Evolutionary conservation across 2,797 vertebrate genomes (phyloP), one percentile per base, ranked within the genome.

Genomic region (Columba guinea): DNA sequence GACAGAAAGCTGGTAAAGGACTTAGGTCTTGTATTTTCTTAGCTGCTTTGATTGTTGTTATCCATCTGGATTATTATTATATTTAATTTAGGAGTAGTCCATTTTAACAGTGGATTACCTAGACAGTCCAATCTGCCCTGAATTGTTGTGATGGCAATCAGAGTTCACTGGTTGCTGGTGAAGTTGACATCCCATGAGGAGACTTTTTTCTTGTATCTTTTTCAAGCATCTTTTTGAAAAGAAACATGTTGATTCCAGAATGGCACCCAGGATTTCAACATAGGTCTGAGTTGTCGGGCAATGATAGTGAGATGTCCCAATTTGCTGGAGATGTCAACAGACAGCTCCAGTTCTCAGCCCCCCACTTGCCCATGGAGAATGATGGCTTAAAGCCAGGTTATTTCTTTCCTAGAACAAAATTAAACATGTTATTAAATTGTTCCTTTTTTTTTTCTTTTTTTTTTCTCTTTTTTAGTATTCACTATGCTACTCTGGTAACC

Each of bases 261-360:
- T 3, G 24, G 22, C 7, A 48, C 8, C 19, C 85, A 35, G 30
- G 14, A 65, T 65, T 67, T 71, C 52, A 58, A 8, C 13, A 22
- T 37, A 60, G 39, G 22, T n/a, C 51, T 68, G 10, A 15, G 10
- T 21, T 10, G 18, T 75, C 58, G 68, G 35, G 26, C 74, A 64
- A n/a, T 7, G 32, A 7, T 5, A 62, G 37, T 37, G 32, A 73
- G 27, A 4, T 1, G 4, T 52, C 52, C 7, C 0, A 0, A 1
- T 37, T 74, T 69, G 32, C 46, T 73, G 19, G 5, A 59, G 21
- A 70, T 18, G 3, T 46, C 35, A 71, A 71, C 46, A 16, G 15
- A n/a, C 0, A 2, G 32, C 28, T 24, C 10, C 32, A 18, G 21
- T 17, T 49, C 24, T 84, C 53, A 48, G 20, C 37, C 26, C 18